Conservation (phyloP, 2,113 vertebrate species). For the Platichthys stellatus region DNA sequence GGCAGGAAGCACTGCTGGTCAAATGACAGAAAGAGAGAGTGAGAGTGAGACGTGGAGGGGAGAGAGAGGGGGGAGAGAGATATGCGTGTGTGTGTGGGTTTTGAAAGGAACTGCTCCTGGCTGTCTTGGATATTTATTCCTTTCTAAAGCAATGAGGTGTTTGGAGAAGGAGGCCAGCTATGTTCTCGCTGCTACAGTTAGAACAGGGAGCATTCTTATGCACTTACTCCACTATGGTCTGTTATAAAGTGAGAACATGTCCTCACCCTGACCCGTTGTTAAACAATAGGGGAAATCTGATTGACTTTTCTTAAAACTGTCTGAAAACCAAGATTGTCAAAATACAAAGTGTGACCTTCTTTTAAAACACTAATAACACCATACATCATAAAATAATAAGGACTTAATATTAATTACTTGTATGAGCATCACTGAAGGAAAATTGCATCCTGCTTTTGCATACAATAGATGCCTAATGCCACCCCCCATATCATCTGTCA, state of each 20-base stretch:
- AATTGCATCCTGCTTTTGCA: conserved; percentile 58
- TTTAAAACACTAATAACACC: conserved; percentile 36
- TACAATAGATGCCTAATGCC: conserved; percentile 68
- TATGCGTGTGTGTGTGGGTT: conserved; percentile 71
- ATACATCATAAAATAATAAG: conserved; percentile 37
- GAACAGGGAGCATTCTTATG: conserved; percentile 65
- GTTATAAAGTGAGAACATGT: conserved; percentile 39
- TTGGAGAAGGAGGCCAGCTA: conserved; percentile 73
- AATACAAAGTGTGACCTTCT: conserved; percentile 3
- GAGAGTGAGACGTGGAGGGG: conserved; percentile 46
- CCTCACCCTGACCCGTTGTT: conserved; percentile 43
- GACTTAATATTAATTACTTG: conserved; percentile 67
- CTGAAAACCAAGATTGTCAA: conserved; percentile 1
- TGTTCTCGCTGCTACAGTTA: conserved; percentile 64
- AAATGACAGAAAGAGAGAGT: conserved; percentile 75
- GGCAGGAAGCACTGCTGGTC: conserved; percentile 82
- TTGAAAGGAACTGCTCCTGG: conserved; percentile 81
- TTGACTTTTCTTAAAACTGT: conserved; percentile 36
- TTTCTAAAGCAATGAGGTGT: conserved; percentile 80
- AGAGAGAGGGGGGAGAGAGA: conserved; percentile 47
- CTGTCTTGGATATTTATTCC: conserved; percentile 80
- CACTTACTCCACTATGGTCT: conserved; percentile 31
- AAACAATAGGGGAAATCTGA: conserved; percentile 31
- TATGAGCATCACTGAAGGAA: conserved; percentile 53
- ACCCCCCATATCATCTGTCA: conserved; percentile 75